Evolutionary conservation across 2,797 vertebrate species (phyloP).

Genomic region (Urosaurus nigricauda): DNA sequence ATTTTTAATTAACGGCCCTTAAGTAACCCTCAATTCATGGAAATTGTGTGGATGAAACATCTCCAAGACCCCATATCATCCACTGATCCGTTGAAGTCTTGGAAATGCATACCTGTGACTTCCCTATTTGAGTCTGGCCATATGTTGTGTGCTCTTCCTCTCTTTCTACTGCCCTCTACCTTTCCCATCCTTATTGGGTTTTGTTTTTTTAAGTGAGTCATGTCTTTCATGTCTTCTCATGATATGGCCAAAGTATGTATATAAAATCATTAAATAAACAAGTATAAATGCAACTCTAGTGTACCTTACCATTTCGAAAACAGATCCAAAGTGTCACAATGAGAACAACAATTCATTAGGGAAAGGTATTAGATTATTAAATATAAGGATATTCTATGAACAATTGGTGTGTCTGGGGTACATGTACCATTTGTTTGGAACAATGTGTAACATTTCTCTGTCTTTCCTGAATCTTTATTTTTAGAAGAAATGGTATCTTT

Average conservation of each 20-base stretch:
- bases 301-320: background rate
- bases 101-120: too few species aligned
- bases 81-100: too few species aligned
- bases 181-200: too few species aligned
- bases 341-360: background rate
- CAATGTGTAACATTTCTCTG: background rate
- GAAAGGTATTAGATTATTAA: background rate
- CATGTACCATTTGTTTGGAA: background rate
- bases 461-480: conserved; percentile 53
- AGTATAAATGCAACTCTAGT: background rate
- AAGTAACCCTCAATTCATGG: too few species aligned
- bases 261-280: background rate
- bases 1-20: too few species aligned
- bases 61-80: too few species aligned
- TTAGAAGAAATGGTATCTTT: conserved; percentile 54
- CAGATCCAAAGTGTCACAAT: background rate
- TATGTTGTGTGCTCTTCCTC: too few species aligned
- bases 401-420: background rate
- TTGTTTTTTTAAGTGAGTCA: too few species aligned
- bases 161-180: too few species aligned
- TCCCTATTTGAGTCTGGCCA: too few species aligned
- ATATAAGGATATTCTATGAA: background rate
- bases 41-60: too few species aligned
- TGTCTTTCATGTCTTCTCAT: too few species aligned
- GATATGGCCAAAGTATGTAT: background rate